Evolutionary conservation across 2,888 invertebrate genomes (phyloP), one percentile per base, ranked within the genome.

Genomic region (Portevinia maculata): DNA sequence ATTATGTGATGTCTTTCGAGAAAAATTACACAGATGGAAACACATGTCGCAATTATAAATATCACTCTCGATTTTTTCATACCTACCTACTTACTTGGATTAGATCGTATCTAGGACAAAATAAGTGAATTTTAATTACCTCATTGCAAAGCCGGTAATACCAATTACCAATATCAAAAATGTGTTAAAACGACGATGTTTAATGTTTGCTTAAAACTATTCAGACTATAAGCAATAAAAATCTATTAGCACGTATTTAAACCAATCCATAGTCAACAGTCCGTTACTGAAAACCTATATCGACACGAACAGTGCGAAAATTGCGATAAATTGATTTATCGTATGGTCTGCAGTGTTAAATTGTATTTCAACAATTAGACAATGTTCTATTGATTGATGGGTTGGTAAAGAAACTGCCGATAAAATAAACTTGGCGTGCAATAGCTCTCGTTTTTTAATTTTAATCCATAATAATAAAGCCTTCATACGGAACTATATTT

Each of bases 251-350:
- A 39, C 39, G 24, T 24, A 5, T 2, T 24, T 24, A 24, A 24
- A 24, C 7, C 39, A 39, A 39, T 13, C 15, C 39, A 7, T 13
- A 6, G 13, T 41, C 28, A 57, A 28, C 28, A 5, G 5, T 11
- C 59, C 59, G 8, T 59, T 41, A 57, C 41, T 15, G 41, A 30
- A 59, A 59, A 41, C n/a, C 59, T 24, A 30, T 28, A 44, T n/a
- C 41, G 15, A 28, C 41, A 59, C 7, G 4, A 41, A 28, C 15
- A 7, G 41, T 28, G 39, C 28, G 39, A 11, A 9, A 28, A 57
- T 41, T 57, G 30, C 30, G 9, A 1, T 30, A 8, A 17, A 41
- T 11, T 41, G 8, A 41, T 28, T 30, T 59, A 19, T 41, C 15
- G 28, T 17, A 28, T 11, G n/a, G n/a, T 11, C 17, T 17, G 17